Conservation (phyloP, 2,888 invertebrate species). For the Eudasyphora cyanicolor region DNA sequence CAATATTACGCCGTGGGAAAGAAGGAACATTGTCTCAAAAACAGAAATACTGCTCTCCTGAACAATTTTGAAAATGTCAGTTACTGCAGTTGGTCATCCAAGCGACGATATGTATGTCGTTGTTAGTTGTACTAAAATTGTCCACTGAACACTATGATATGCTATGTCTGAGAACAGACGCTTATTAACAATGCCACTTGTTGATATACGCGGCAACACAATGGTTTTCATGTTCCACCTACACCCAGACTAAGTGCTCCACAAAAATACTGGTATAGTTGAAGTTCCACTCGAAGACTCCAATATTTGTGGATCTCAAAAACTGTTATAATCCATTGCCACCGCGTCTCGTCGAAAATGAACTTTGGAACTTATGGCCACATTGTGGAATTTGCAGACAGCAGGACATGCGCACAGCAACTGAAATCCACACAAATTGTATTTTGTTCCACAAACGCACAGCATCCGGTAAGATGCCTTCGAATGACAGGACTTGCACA, state of each 20-base stretch:
- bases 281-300: background rate
- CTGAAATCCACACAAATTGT: slow-evolving; percentile 33
- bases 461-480: slow-evolving; percentile 48
- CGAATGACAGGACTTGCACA: slow-evolving; percentile 68
- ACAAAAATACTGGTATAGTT: slow-evolving; percentile 35
- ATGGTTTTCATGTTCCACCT: background rate
- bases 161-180: too few species aligned
- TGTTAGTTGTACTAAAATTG: too few species aligned
- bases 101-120: too few species aligned
- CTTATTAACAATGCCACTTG: background rate
- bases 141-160: too few species aligned
- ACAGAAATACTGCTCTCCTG: too few species aligned
- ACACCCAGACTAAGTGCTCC: background rate
- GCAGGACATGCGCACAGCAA: slow-evolving; percentile 68
- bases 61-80: too few species aligned
- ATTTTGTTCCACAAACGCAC: slow-evolving; percentile 24
- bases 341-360: slow-evolving; percentile 62
- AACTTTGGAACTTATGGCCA: slow-evolving; percentile 54
- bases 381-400: slow-evolving; percentile 46
- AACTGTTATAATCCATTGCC: background rate
- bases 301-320: background rate
- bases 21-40: too few species aligned
- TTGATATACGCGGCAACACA: background rate
- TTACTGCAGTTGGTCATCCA: too few species aligned
- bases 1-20: too few species aligned